Evolutionary conservation across 2,113 vertebrate species (phyloP).

Genomic region (Rallus limicola): DNA sequence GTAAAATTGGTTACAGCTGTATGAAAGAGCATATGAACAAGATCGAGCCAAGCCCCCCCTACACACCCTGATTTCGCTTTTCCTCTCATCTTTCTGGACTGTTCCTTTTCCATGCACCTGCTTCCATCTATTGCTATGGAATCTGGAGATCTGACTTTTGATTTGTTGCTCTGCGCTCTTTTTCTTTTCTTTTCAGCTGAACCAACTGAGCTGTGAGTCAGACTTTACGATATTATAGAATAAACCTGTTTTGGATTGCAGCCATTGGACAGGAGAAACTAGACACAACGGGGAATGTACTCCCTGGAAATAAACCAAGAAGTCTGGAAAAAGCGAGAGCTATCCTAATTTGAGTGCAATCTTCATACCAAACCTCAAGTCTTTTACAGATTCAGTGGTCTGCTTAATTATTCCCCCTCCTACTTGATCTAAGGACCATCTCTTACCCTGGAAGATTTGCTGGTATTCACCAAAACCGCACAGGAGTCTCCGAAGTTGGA

Average conservation of each 20-base stretch:
- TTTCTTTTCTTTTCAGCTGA: background rate
- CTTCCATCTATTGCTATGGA: constrained; percentile 10
- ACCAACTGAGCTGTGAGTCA: constrained; percentile 33
- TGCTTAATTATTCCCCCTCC: constrained; percentile 35
- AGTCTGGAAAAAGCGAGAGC: constrained; percentile 63
- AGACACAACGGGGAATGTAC: constrained; percentile 61
- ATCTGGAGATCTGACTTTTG: constrained; percentile 7
- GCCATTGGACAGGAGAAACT: constrained; percentile 57
- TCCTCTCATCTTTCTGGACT: background rate
- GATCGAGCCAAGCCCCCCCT: background rate
- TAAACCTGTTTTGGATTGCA: constrained; percentile 62
- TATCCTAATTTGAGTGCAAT: constrained; percentile 42
- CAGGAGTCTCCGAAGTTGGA: background rate
- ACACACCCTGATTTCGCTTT: constrained; percentile 7
- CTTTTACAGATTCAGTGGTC: background rate
- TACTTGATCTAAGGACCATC: background rate
- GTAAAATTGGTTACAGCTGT: constrained; percentile 57
- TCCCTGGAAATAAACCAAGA: constrained; percentile 62
- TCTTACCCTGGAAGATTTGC: background rate
- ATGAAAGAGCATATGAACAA: background rate
- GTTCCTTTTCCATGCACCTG: constrained; percentile 32
- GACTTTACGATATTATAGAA: constrained; percentile 56
- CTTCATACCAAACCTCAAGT: constrained; percentile 29
- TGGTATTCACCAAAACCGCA: background rate
- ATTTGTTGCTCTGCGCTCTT: constrained; percentile 19